phyloP scores from a whole-genome alignment of 35 echinoderm and acorn worm genomes.

The Ptychodera flava region DNA sequence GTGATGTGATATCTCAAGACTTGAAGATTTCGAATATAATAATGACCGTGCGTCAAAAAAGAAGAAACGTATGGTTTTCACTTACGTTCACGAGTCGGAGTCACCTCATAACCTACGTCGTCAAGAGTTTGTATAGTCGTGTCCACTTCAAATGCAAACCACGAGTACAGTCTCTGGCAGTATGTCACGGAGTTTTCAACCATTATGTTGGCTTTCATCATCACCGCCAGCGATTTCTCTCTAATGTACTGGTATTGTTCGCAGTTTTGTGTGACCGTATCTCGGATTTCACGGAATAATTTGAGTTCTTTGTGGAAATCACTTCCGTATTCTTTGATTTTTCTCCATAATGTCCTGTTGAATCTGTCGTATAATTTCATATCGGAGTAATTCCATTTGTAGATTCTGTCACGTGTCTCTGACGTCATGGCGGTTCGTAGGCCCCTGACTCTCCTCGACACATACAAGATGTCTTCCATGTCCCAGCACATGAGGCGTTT shows the following conservation, averaged over 20 bases:
- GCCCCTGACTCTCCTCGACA: conserved; percentile 31
- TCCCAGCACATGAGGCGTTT: conserved; percentile 50
- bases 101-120: not conserved
- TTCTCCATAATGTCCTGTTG: conserved; percentile 53
- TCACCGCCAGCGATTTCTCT: not conserved
- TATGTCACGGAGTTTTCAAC: not conserved
- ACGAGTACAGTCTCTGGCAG: not conserved
- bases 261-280: not conserved
- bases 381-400: conserved; percentile 45
- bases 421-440: not conserved
- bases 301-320: conserved; percentile 32
- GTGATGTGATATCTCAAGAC: too few relatives aligned
- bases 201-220: not conserved
- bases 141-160: not conserved
- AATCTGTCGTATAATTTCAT: conserved; percentile 40
- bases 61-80: too few relatives aligned
- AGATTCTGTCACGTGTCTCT: conserved; percentile 22
- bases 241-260: not conserved
- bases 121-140: not conserved
- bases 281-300: conserved; percentile 17
- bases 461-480: conserved; percentile 51
- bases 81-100: not conserved
- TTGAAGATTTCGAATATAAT: too few relatives aligned
- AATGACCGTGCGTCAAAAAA: too few relatives aligned
- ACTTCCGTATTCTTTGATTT: conserved; percentile 39